Evolutionary conservation across 2,888 invertebrate species (phyloP), one percentile per base, ranked within the genome.

Genomic region (Villa cingulata): DNA sequence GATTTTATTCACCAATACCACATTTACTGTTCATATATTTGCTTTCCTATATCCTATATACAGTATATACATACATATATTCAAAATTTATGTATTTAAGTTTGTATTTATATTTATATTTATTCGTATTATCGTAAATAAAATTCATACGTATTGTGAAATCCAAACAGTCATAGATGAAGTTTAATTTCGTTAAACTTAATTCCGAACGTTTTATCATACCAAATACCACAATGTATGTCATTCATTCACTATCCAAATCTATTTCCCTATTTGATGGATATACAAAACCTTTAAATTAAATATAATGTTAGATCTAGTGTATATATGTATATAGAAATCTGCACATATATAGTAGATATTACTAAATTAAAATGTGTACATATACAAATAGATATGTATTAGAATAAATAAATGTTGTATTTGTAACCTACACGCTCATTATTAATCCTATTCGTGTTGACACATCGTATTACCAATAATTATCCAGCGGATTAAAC

Each of bases 381-480:
- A 34, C 23, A 7, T 4, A 23, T 7, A 23, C 23, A 23, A 4
- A 23, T n/a, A n/a, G n/a, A n/a, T n/a, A n/a, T n/a, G n/a, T n/a
- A n/a, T n/a, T n/a, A n/a, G n/a, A n/a, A n/a, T n/a, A n/a, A n/a
- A n/a, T n/a, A n/a, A n/a, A n/a, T n/a, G n/a, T n/a, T 23, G 23
- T 23, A 23, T 23, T 7, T 23, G 39, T 39, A 17, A 39, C 7
- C 27, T 37, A 36, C 14, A 14, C 10, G 37, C 41, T 46, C 46
- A 46, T 46, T 46, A 46, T 46, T 46, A 46, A 46, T 46, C 46
- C 46, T 41, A 48, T 51, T 48, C 38, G 23, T 44, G 45, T 49
- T 45, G 51, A 51, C 51, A 49, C 46, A 46, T 47, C 29, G 49
- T 49, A 51, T 51, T 51, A 51, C 44, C 44, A 51, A 45, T 45